These are phyloP conservation scores for Lepidurus packardi DNA, from an alignment of 1,140 invertebrate genomes.

Conservation along the genomic window DNA sequence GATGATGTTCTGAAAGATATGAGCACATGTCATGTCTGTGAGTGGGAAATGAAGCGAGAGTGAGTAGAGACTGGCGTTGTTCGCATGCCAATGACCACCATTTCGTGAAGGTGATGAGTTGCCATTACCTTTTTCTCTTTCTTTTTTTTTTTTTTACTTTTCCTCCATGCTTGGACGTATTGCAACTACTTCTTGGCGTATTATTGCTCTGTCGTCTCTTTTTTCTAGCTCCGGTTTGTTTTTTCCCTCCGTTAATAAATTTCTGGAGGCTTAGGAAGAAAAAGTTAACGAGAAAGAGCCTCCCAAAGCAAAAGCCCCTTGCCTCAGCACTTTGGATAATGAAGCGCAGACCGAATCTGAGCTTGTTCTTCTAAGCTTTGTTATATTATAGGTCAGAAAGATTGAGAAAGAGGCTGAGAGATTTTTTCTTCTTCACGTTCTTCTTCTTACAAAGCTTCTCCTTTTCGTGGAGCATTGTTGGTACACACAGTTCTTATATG, in stretches of 20 bases:
- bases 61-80: neutral
- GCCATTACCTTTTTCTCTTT: neutral
- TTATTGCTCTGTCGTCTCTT: neutral
- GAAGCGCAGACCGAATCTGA: neutral
- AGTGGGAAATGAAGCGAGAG: conserved; percentile 7
- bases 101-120: neutral
- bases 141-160: neutral
- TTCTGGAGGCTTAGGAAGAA: neutral
- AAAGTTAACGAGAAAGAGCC: conserved; percentile 7
- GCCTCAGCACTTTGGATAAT: conserved; percentile 21
- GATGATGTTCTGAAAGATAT: conserved; percentile 6
- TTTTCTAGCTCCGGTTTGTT: neutral
- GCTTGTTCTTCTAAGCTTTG: neutral
- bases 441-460: neutral
- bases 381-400: conserved; percentile 2
- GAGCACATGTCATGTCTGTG: conserved; percentile 10
- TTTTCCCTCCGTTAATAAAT: neutral
- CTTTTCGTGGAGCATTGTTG: neutral
- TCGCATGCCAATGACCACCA: neutral
- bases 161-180: neutral
- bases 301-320: neutral
- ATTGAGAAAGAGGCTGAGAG: neutral
- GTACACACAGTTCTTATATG: neutral
- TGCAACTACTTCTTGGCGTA: neutral
- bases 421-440: neutral